Percentiles rank a stretch among this genome's conserved stretches.
These are phyloP conservation scores for Diachasmimorpha longicaudata DNA, from an alignment of 1,140 invertebrate genomes.

Conservation along the genomic window DNA sequence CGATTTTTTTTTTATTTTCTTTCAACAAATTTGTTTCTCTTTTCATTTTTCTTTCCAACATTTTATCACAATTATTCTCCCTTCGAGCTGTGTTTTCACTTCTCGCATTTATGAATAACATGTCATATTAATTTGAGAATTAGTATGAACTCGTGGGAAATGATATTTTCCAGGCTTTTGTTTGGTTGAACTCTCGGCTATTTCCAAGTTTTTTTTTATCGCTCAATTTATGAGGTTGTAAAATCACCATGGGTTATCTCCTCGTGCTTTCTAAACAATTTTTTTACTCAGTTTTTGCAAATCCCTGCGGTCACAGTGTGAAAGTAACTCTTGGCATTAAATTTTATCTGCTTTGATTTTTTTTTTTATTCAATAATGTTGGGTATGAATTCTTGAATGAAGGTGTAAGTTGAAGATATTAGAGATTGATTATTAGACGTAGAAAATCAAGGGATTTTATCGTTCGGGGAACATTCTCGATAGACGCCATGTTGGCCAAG, in stretches of 20 bases:
- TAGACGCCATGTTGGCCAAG: no score
- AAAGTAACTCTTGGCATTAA: not conserved
- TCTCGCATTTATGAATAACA: not conserved
- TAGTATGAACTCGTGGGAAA: not conserved
- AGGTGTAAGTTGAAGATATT: not conserved
- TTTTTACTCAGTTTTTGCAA: not conserved
- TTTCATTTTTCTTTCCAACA: slow-evolving; percentile 9
- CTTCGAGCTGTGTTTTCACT: not conserved
- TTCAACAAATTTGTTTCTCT: slow-evolving; percentile 1
- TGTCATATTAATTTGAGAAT: not conserved
- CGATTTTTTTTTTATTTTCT: slow-evolving; percentile 8
- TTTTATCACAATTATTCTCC: not conserved
- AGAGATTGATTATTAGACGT: no score
- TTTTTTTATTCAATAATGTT: not conserved
- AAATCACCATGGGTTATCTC: not conserved
- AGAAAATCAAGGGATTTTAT: no score
- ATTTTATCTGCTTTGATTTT: not conserved
- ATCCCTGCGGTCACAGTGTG: not conserved
- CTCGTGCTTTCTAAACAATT: not conserved
- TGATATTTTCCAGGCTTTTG: not conserved
- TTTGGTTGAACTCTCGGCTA: not conserved
- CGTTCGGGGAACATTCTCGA: no score
- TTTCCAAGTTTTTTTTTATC: not conserved
- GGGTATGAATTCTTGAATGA: not conserved
- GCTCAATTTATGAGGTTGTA: not conserved